Percentiles rank a stretch among this genome's conserved stretches.
Evolutionary conservation across 2,888 invertebrate species (phyloP).

Genomic region (Cremastobaeus sp.): DNA sequence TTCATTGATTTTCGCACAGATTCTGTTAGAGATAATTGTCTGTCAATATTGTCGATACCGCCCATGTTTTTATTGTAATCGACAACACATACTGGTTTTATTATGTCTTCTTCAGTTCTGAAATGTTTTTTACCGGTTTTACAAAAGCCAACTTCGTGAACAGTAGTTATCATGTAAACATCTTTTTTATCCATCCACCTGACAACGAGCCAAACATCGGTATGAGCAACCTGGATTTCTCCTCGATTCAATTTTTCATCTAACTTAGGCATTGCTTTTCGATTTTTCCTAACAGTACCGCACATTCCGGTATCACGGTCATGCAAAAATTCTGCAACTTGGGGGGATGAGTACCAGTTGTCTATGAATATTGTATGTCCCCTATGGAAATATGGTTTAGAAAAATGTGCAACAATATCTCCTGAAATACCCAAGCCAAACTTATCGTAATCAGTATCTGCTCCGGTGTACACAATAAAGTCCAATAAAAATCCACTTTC

Average conservation of each 20-base stretch:
- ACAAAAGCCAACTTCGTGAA: slow-evolving; percentile 22
- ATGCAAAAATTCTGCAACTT: slow-evolving; percentile 13
- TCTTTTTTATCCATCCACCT: slow-evolving; percentile 60
- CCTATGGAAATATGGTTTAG: neutral
- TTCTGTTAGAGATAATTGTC: neutral
- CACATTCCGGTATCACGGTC: slow-evolving; percentile 13
- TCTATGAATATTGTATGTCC: slow-evolving; percentile 8
- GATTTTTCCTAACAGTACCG: slow-evolving; percentile 13
- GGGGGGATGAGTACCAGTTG: slow-evolving; percentile 18
- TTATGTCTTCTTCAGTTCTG: slow-evolving; percentile 15
- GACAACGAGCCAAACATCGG: slow-evolving; percentile 33
- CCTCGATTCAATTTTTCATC: neutral
- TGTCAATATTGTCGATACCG: slow-evolving; percentile 59
- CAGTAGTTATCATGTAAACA: slow-evolving; percentile 56
- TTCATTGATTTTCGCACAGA: slow-evolving; percentile 1
- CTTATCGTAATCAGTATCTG: slow-evolving; percentile 1
- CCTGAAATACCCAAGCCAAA: neutral
- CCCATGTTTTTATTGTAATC: slow-evolving; percentile 64
- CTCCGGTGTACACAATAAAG: slow-evolving; percentile 28
- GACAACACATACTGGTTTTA: slow-evolving; percentile 58
- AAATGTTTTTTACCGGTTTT: slow-evolving; percentile 37
- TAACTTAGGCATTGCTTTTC: slow-evolving; percentile 10
- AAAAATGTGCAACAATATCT: slow-evolving; percentile 13
- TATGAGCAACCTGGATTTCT: neutral
- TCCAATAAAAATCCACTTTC: slow-evolving; percentile 22